Evolutionary conservation across 2,797 vertebrate species (phyloP).

Genomic region (Ciconia nigra): DNA sequence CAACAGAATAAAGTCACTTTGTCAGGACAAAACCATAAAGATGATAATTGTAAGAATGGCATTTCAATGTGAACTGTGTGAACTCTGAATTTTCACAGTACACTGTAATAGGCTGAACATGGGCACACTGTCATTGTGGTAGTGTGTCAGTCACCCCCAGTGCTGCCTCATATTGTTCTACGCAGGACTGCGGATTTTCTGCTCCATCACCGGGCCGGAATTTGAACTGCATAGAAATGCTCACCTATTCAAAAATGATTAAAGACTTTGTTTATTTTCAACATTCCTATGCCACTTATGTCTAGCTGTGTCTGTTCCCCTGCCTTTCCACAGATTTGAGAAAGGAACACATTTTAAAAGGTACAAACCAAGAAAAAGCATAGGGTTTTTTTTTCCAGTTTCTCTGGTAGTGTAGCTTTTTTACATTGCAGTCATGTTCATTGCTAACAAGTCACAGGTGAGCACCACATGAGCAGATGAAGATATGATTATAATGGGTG

Average conservation of each 20-base stretch:
- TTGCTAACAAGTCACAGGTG: slow-evolving; percentile 79
- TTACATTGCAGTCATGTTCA: slow-evolving; percentile 73
- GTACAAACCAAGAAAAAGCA: not conserved
- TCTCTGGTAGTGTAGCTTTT: slow-evolving; percentile 46
- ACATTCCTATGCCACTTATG: not conserved
- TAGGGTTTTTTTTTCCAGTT: not conserved
- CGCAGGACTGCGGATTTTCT: not conserved
- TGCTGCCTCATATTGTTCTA: not conserved
- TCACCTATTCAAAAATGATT: not conserved
- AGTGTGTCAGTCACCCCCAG: not conserved
- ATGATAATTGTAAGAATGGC: not conserved
- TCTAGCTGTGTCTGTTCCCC: not conserved
- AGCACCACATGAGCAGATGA: slow-evolving; percentile 73
- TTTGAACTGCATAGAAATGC: not conserved
- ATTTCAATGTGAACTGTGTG: slow-evolving; percentile 11
- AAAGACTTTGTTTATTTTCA: not conserved
- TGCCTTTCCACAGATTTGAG: not conserved
- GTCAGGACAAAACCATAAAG: slow-evolving; percentile 50
- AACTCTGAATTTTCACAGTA: slow-evolving; percentile 18
- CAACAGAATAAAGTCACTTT: slow-evolving; percentile 49
- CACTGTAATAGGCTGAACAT: not conserved
- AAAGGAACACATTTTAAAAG: not conserved
- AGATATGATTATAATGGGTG: slow-evolving; percentile 79
- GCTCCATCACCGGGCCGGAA: not conserved
- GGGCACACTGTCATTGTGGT: not conserved